phyloP scores from a whole-genome alignment of 1,140 invertebrate species.

The Cherax quadricarinatus region DNA sequence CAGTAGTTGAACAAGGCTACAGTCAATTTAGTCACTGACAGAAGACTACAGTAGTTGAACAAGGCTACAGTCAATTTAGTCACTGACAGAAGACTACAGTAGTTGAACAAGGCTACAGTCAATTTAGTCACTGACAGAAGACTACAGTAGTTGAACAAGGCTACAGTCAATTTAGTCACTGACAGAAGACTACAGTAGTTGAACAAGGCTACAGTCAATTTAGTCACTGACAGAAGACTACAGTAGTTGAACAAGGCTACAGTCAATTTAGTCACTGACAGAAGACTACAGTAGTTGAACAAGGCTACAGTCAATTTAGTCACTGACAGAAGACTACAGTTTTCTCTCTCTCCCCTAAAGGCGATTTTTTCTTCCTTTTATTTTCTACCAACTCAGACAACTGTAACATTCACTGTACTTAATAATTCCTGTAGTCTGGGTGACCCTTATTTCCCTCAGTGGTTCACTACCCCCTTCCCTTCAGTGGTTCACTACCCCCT shows the following conservation, averaged over 20 bases:
- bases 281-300: slow-evolving; percentile 28
- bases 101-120: slow-evolving; percentile 54
- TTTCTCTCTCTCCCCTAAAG: slow-evolving; percentile 10
- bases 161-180: too few species aligned
- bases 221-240: slow-evolving; percentile 42
- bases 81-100: slow-evolving; percentile 46
- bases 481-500: too few species aligned
- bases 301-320: slow-evolving; percentile 60
- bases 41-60: too few species aligned
- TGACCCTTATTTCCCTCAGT: too few species aligned
- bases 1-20: too few species aligned
- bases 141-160: too few species aligned
- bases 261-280: too few species aligned
- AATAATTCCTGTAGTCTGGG: slow-evolving; percentile 55
- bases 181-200: background rate
- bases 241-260: too few species aligned
- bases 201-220: slow-evolving; percentile 62
- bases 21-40: too few species aligned
- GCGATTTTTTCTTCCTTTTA: background rate
- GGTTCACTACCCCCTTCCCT: too few species aligned
- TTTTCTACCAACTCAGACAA: slow-evolving; percentile 24
- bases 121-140: slow-evolving; percentile 52
- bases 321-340: slow-evolving; percentile 42
- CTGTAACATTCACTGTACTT: slow-evolving; percentile 39
- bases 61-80: too few species aligned